A percentile compares a stretch with the other conserved stretches of the same genome.
Evolutionary conservation across 2,113 vertebrate genomes (phyloP).

Genomic region (Salvelinus namaycush): DNA sequence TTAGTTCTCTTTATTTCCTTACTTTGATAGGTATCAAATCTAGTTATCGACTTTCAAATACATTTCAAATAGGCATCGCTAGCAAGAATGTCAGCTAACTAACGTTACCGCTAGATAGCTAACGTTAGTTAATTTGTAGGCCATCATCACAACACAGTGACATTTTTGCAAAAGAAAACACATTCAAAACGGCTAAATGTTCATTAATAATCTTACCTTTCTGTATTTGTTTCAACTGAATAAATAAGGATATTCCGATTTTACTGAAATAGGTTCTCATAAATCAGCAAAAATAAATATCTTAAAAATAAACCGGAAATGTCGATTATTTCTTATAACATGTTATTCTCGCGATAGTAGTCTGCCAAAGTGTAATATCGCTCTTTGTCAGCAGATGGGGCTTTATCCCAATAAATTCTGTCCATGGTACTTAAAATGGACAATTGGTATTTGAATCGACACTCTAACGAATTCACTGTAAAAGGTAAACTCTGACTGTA

Average conservation of each 20-base stretch:
- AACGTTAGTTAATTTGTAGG: not conserved
- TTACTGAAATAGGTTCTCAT: not conserved
- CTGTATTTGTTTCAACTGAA: not conserved
- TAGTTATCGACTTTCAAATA: not conserved
- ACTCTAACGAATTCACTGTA: no score
- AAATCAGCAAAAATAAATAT: not conserved
- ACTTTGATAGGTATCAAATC: not conserved
- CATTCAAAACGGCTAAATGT: not conserved
- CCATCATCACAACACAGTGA: not conserved
- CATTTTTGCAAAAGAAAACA: not conserved
- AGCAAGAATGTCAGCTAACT: no score
- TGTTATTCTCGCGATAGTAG: constrained; percentile 30
- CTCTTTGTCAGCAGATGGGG: constrained; percentile 8
- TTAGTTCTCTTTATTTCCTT: no score
- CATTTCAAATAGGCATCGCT: not conserved
- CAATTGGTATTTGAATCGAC: no score
- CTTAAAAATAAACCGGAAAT: constrained; percentile 33
- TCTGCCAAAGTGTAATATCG: no score
- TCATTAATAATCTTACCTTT: constrained; percentile 42
- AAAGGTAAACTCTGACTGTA: no score
- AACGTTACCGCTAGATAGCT: not conserved
- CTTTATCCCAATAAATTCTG: not conserved
- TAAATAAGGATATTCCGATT: constrained; percentile 2
- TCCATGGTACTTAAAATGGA: not conserved
- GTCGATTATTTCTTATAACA: not conserved